Percentiles rank a stretch among this genome's conserved stretches.
These are phyloP conservation scores for Brachypalpus laphriformis DNA, from an alignment of 2,888 invertebrate species.

Conservation along the genomic window DNA sequence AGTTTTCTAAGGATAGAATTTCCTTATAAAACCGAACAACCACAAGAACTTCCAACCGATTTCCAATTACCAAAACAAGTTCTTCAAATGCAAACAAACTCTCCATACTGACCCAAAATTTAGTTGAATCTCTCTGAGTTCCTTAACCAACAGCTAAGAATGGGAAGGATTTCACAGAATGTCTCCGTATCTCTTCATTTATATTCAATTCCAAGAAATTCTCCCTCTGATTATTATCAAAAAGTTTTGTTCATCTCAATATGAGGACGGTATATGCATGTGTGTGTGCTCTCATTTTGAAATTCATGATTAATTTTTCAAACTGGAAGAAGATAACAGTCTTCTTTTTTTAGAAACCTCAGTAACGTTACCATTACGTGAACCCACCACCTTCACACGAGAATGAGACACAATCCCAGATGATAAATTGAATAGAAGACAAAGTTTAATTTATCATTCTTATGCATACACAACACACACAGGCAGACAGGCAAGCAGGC, in stretches of 20 bases:
- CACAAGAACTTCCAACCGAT: conserved; percentile 48
- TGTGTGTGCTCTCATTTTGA: conserved; percentile 28
- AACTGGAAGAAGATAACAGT: conserved; percentile 20
- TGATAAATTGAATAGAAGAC: conserved; percentile 73
- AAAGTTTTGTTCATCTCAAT: conserved; percentile 6
- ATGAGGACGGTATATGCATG: background rate
- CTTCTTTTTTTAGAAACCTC: conserved; percentile 6
- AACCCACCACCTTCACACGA: conserved; percentile 40
- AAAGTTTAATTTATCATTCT: conserved; percentile 71
- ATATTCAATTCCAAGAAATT: conserved; percentile 38
- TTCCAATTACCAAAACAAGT: conserved; percentile 44
- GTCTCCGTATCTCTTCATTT: conserved; percentile 37
- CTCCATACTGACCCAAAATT: conserved; percentile 16
- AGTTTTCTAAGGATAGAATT: conserved; percentile 19
- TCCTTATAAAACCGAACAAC: conserved; percentile 18
- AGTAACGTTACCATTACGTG: conserved; percentile 35
- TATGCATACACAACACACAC: conserved; percentile 37
- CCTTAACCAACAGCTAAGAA: background rate
- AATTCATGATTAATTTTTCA: conserved; percentile 65
- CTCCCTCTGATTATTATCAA: conserved; percentile 28
- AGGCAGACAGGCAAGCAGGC: background rate
- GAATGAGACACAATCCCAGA: conserved; percentile 46
- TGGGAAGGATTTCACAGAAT: background rate
- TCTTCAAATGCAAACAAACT: conserved; percentile 26
- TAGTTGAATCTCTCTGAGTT: background rate